Conservation (phyloP, 2,888 invertebrate genomes). For the Patella ulyssiponensis region DNA sequence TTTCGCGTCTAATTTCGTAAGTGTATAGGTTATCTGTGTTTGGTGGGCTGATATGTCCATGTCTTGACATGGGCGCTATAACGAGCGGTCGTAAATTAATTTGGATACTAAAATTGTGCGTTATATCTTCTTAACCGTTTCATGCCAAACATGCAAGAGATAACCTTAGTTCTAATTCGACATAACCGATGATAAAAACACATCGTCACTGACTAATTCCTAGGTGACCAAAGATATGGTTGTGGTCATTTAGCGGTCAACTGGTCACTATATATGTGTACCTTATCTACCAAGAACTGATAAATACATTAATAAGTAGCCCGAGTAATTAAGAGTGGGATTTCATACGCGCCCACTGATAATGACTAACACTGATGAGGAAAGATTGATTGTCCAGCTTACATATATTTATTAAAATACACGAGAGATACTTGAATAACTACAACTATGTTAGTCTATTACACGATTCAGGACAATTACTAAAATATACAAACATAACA, state of each 20-base stretch:
- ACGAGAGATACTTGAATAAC: too few relatives aligned
- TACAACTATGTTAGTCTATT: too few relatives aligned
- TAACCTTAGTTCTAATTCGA: not conserved
- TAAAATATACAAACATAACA: too few relatives aligned
- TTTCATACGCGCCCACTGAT: not conserved
- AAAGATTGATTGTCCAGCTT: too few relatives aligned
- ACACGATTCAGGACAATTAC: too few relatives aligned
- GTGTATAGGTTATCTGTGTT: too few relatives aligned
- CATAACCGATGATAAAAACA: not conserved
- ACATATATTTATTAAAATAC: too few relatives aligned
- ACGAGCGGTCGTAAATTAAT: too few relatives aligned
- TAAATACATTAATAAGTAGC: slow-evolving; percentile 3
- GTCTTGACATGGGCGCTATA: too few relatives aligned
- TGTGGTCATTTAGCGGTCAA: slow-evolving; percentile 5
- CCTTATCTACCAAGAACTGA: not conserved
- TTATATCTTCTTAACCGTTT: not conserved
- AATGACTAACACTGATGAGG: not conserved
- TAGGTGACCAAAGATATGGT: not conserved
- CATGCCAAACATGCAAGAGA: not conserved
- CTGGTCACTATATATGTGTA: not conserved
- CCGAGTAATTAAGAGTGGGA: not conserved
- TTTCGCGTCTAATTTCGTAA: too few relatives aligned
- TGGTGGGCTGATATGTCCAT: too few relatives aligned
- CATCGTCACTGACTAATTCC: not conserved
- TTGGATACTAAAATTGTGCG: not conserved